Evolutionary conservation across 2,113 vertebrate species (phyloP), one percentile per base, ranked within the genome.

Genomic region (Gobiocypris rarus): DNA sequence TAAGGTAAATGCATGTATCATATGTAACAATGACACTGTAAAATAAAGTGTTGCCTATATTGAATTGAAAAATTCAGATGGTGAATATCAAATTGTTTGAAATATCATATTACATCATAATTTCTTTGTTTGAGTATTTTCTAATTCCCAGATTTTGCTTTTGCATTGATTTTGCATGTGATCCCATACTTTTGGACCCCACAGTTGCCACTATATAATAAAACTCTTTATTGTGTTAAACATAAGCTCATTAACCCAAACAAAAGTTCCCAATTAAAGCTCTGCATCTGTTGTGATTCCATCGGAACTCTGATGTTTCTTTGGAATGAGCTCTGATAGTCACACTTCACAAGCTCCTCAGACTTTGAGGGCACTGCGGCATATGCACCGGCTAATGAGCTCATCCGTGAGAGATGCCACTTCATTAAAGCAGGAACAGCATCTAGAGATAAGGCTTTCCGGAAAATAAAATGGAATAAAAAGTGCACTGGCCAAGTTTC

Each of bases 201-300:
- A 22, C 52, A 22, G 52, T 22, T 48, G 11, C 45, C 11, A 1
- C 45, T 48, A 22, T 8, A 22, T 54, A 54, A 54, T 54, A 17
- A 17, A 65, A 31, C 15, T 22, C 65, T n/a, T 69, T 11, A 38
- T 38, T 41, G 17, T 10, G 31, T 38, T 22, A 22, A 69, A 69
- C 65, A 69, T 41, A 41, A 69, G 65, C 65, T 69, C 65, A 69
- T 69, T 69, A 69, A 69, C 65, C 65, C 65, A 69, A n/a, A 41
- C 65, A n/a, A 69, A 41, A 41, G 34, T 38, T 10, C 4, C 34
- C 41, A 22, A 41, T 69, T 69, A 69, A 22, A 69, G 38, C 38
- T 19, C 19, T 10, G 65, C 34, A 41, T 69, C 65, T 69, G 65
- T 22, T 38, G 65, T 22, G 31, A 38, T 41, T 22, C 3, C 28